phyloP scores from a whole-genome alignment of 2,888 invertebrate genomes.

The Perdita meconis region DNA sequence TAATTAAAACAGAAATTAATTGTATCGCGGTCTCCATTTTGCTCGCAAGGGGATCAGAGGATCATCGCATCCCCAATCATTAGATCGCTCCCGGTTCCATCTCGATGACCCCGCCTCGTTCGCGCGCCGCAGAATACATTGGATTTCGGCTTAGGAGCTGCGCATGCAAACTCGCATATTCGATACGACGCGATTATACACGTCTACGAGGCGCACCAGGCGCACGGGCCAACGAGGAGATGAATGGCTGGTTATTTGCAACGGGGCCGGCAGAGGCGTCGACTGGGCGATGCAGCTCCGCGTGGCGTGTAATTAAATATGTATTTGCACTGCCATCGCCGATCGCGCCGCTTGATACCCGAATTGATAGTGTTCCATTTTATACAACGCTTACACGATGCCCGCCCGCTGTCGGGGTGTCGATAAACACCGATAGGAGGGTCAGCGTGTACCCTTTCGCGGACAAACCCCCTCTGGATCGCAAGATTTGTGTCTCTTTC shows the following conservation, averaged over 20 bases:
- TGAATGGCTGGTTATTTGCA: constrained; percentile 67
- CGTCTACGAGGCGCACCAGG: constrained; percentile 19
- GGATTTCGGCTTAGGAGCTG: constrained; percentile 1
- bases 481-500: constrained; percentile 21
- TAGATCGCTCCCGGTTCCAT: background rate
- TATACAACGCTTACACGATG: constrained; percentile 50
- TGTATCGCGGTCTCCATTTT: background rate
- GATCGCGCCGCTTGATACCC: constrained; percentile 66
- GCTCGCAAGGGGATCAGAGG: too few species aligned
- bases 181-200: constrained; percentile 76
- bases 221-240: constrained; percentile 47
- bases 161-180: constrained; percentile 69
- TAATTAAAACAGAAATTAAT: too few species aligned
- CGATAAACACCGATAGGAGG: constrained; percentile 56
- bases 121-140: background rate
- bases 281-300: constrained; percentile 60
- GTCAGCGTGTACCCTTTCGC: constrained; percentile 48
- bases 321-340: constrained; percentile 71
- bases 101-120: background rate
- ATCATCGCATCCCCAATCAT: background rate
- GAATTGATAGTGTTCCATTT: constrained; percentile 71
- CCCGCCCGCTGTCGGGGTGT: constrained; percentile 32
- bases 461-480: constrained; percentile 19
- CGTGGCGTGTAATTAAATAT: constrained; percentile 75
- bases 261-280: constrained; percentile 49